Base-by-base conservation (phyloP, 2,888 invertebrate genomes). In the Muschampia staudingeri region DNA sequence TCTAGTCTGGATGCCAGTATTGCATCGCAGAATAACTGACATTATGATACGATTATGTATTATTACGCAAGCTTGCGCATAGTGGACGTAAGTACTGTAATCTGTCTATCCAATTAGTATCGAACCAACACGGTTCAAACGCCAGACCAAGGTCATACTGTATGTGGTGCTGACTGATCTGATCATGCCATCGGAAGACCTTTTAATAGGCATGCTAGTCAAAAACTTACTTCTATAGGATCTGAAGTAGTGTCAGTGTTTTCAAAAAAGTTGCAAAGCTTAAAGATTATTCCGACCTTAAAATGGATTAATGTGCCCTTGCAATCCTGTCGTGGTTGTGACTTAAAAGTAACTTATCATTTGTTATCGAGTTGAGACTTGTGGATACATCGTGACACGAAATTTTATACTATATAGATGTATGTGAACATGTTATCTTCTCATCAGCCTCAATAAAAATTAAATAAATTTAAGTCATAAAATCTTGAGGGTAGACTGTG, bases 31-130 rank as follows among this genome's bases (percentile, higher is more conserved):
- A 34, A 30, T 19, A 65, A 19, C 14, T 69, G n/a, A n/a, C 37
- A 37, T 34, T 67, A 34, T n/a, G 34, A 37, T 69, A 34, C 69
- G 37, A 69, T 69, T 69, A 69, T 16, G 34, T 34, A 37, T 8
- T 37, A 69, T 69, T 69, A 69, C 69, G 37, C 37, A 69, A 69
- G 37, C 34, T 37, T n/a, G 37, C 69, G 69, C 16, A 69, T 34
- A 1, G 1, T n/a, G 34, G 67, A 37, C 67, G 67, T 69, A 69
- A 69, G 37, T 69, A 16, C 14, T 8, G 37, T 69, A 34, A 69
- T 69, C 69, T 69, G 69, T 16, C 34, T n/a, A 69, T 69, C 69
- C 37, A 69, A 69, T 69, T 69, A 69, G 69, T 69, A 69, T 37
- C n/a, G 69, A 34, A 16, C n/a, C 11, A 25, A 65, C 61, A n/a